phyloP scores from a whole-genome alignment of 2,888 invertebrate genomes.

The Xestia xanthographa region DNA sequence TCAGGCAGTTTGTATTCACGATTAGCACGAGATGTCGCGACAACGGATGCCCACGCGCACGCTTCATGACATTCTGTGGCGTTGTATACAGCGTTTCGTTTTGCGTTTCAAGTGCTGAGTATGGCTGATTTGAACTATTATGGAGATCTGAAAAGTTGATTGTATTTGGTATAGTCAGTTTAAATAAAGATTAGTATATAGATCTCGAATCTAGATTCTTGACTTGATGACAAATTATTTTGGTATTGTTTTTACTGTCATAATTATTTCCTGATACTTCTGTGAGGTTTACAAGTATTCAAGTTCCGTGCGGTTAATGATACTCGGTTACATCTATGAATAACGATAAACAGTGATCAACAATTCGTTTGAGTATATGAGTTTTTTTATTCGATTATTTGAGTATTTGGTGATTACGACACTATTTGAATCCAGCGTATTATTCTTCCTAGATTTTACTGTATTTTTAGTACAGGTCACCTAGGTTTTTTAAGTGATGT shows the following conservation, averaged over 20 bases:
- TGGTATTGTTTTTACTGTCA: not conserved
- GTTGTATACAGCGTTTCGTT: slow-evolving; percentile 6
- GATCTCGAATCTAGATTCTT: slow-evolving; percentile 1
- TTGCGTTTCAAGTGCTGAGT: not conserved
- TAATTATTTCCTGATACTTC: not conserved
- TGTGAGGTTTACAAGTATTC: not conserved
- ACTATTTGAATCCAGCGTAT: not conserved
- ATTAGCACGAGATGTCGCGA: not conserved
- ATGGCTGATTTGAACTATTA: slow-evolving; percentile 1
- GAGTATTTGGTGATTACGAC: not conserved
- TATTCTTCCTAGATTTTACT: not conserved
- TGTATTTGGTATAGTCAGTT: slow-evolving; percentile 13
- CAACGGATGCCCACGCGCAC: slow-evolving; percentile 40
- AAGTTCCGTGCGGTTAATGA: not conserved
- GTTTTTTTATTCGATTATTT: not conserved
- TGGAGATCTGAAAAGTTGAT: slow-evolving; percentile 8
- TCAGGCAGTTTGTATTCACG: slow-evolving; percentile 44
- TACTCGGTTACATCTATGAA: not conserved
- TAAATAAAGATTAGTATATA: slow-evolving; percentile 34
- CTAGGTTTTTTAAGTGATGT: not conserved
- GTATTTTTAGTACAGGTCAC: not conserved
- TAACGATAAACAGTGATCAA: not conserved
- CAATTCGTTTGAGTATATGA: not conserved
- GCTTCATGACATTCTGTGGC: not conserved
- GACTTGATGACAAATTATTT: not conserved